phyloP scores from a whole-genome alignment of 2,113 vertebrate genomes.

The Otus sunia region DNA sequence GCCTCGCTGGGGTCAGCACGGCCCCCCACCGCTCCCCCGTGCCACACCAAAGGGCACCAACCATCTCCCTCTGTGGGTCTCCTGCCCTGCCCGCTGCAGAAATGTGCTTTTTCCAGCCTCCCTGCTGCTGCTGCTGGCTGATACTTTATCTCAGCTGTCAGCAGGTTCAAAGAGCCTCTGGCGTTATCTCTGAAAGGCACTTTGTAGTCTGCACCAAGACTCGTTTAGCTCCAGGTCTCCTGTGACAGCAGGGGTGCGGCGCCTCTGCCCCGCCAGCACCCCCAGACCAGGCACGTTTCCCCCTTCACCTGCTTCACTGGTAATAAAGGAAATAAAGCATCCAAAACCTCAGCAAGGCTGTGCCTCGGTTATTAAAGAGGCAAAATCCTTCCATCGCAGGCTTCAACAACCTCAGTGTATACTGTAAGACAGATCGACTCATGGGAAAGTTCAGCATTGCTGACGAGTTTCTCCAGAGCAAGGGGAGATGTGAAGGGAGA shows the following conservation, averaged over 20 bases:
- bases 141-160: background rate
- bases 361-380: fast-evolving
- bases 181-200: background rate
- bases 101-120: background rate
- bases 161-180: background rate
- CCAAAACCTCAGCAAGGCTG: background rate
- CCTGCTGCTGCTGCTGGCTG: background rate
- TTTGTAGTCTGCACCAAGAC: background rate
- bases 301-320: background rate
- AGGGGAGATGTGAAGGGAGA: background rate
- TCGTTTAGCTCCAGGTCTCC: background rate
- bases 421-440: fast-evolving
- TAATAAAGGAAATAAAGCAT: fast-evolving
- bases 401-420: fast-evolving
- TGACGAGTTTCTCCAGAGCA: fast-evolving
- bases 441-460: fast-evolving
- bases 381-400: background rate
- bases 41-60: background rate
- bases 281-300: fast-evolving
- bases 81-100: background rate
- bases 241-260: fast-evolving
- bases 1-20: fast-evolving
- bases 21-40: background rate
- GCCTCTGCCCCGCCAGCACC: background rate
- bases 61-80: background rate